Base-by-base conservation (phyloP, 2,113 vertebrate genomes). In the Rafetus swinhoei region DNA sequence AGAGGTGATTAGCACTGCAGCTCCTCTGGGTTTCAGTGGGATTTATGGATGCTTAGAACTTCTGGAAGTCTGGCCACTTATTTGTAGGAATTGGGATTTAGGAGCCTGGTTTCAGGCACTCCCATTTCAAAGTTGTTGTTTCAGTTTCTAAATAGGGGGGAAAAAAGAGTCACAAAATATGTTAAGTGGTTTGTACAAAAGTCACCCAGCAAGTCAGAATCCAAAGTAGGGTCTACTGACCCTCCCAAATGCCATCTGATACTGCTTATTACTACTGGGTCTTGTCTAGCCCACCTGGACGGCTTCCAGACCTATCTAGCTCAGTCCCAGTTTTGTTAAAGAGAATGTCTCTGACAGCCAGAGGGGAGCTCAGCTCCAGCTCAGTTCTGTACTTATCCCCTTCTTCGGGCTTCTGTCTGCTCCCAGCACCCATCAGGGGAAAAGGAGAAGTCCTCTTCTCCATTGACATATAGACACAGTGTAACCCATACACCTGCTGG, bases 51-150 rank as follows among this genome's bases (percentile, higher is more conserved):
- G 53, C 82, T 90, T 60, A 52, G 87, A 90, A 27, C 29, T 89
- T 79, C 81, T 93, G 87, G 90, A 96, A 97, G 97, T 93, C 85
- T 88, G 97, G 94, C 91, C 88, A 81, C 85, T 93, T 89, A 4
- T 87, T 89, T 95, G 86, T 94, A 92, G 25, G 92, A 89, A 59
- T 10, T 81, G 2, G 76, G 92, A 62, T 80, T 72, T 72, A 87
- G 87, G 81, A 94, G 45, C 32, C 55, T 90, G 59, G 22, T 90
- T 27, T 76, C 60, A 72, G 77, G 1, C 6, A 11, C 32, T 29
- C 29, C 10, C 2, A 18, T 35, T n/a, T 72, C n/a, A 72, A 35
- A 72, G 35, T 21, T 35, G n/a, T 35, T 72, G 65, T 72, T 72
- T 72, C n/a, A 72, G 35, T 19, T 72, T 72, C 8, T 15, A 72